phyloP scores from a whole-genome alignment of 2,113 vertebrate species.

The Triplophysa rosa region DNA sequence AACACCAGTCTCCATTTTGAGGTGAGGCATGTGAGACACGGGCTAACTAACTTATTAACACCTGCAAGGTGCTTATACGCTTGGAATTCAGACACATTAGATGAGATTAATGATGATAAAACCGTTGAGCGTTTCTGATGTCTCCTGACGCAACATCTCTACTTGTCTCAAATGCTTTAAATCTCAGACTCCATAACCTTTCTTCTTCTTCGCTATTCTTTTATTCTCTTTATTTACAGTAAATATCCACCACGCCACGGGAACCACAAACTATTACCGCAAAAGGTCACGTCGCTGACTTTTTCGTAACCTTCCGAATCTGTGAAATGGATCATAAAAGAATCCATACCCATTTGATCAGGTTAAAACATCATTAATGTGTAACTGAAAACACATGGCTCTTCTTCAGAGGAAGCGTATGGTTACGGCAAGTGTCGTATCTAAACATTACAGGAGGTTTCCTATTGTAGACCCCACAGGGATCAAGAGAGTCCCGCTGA shows the following conservation, averaged over 20 bases:
- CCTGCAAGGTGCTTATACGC: slow-evolving; percentile 39
- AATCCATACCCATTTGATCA: slow-evolving; percentile 46
- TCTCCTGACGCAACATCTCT: not conserved
- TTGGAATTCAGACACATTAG: slow-evolving; percentile 47
- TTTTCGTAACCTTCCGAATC: slow-evolving; percentile 6
- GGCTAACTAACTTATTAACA: slow-evolving; percentile 43
- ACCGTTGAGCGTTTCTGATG: not conserved
- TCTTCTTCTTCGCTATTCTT: too few species aligned
- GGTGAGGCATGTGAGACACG: not conserved
- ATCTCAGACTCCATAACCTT: too few species aligned
- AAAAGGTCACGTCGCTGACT: slow-evolving; percentile 30
- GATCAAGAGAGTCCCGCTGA: slow-evolving; percentile 49
- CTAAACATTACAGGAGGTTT: slow-evolving; percentile 46
- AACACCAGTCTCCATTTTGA: slow-evolving; percentile 37
- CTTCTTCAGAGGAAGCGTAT: slow-evolving; percentile 45
- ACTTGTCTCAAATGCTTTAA: too few species aligned
- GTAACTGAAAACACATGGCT: slow-evolving; percentile 50
- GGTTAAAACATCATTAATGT: slow-evolving; percentile 54
- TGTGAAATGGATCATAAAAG: slow-evolving; percentile 30
- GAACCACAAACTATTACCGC: not conserved
- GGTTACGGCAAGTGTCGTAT: slow-evolving; percentile 41
- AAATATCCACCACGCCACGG: too few species aligned
- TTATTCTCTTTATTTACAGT: too few species aligned
- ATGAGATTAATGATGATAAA: not conserved
- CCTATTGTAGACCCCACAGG: slow-evolving; percentile 54